These are phyloP conservation scores for Steinernema feltiae DNA, from an alignment of 1,140 invertebrate genomes.

Conservation along the genomic window DNA sequence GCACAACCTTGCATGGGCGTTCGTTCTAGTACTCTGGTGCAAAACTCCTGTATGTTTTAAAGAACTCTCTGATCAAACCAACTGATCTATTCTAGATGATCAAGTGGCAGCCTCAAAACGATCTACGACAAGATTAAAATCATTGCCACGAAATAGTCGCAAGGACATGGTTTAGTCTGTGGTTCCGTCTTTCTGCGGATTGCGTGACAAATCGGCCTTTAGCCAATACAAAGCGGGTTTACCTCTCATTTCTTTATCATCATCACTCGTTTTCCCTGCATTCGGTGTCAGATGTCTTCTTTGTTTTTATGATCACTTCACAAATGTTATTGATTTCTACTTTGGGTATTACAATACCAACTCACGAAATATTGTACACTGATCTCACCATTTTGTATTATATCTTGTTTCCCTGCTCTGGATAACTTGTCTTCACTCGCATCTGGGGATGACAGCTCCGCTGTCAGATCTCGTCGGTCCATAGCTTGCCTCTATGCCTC, in stretches of 20 bases:
- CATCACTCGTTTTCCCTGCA: not conserved
- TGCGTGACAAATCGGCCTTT: not conserved
- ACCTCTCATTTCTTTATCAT: not conserved
- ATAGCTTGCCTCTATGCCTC: not conserved
- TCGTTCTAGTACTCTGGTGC: constrained; percentile 32
- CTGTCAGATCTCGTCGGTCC: not conserved
- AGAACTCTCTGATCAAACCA: not conserved
- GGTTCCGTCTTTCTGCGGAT: not conserved
- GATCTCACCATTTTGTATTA: not conserved
- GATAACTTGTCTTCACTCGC: not conserved
- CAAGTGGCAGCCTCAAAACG: not conserved
- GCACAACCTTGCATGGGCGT: constrained; percentile 34
- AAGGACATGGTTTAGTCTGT: not conserved
- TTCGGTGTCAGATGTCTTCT: not conserved
- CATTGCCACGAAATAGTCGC: not conserved
- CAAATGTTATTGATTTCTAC: constrained; percentile 3
- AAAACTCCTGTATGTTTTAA: constrained; percentile 32
- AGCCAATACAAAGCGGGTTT: not conserved
- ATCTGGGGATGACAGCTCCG: not conserved
- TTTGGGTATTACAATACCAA: not conserved
- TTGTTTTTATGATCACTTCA: no score
- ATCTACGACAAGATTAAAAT: constrained; percentile 3
- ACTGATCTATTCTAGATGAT: not conserved
- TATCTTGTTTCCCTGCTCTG: not conserved
- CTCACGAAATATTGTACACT: not conserved